phyloP scores from a whole-genome alignment of 2,113 vertebrate species.

The Serilophus lunatus region DNA sequence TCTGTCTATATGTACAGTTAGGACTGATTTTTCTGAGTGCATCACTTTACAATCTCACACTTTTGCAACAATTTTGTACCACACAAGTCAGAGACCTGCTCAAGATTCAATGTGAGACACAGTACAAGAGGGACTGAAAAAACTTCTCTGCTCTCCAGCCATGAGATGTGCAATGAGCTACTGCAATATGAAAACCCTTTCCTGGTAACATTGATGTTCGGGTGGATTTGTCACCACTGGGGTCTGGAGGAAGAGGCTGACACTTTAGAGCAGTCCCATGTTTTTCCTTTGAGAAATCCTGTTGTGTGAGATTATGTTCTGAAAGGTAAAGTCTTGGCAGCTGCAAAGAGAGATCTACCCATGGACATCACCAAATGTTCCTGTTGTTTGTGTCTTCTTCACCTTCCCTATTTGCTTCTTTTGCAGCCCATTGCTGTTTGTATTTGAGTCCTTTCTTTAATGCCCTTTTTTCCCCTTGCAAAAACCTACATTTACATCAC shows the following conservation, averaged over 20 bases:
- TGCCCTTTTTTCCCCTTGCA: neutral
- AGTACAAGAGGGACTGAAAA: neutral
- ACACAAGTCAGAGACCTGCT: neutral
- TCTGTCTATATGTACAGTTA: neutral
- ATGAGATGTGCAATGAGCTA: rapidly evolving
- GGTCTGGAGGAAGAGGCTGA: neutral
- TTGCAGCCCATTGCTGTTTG: neutral
- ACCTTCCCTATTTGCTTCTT: neutral
- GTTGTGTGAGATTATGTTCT: neutral
- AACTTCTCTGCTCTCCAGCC: neutral
- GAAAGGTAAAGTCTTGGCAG: neutral
- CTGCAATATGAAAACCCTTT: neutral
- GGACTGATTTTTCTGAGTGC: neutral
- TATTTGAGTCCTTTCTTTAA: neutral
- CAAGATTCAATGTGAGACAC: rapidly evolving
- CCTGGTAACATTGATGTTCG: neutral
- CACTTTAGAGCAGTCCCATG: neutral
- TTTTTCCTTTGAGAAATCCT: neutral
- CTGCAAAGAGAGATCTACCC: neutral
- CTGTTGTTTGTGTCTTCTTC: neutral
- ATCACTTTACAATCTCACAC: neutral
- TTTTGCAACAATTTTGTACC: neutral
- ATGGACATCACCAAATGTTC: rapidly evolving
- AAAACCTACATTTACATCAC: neutral
- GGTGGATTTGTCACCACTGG: neutral